Evolutionary conservation across 2,888 invertebrate species (phyloP), one percentile per base, ranked within the genome.

Genomic region (Phlogophora meticulosa): DNA sequence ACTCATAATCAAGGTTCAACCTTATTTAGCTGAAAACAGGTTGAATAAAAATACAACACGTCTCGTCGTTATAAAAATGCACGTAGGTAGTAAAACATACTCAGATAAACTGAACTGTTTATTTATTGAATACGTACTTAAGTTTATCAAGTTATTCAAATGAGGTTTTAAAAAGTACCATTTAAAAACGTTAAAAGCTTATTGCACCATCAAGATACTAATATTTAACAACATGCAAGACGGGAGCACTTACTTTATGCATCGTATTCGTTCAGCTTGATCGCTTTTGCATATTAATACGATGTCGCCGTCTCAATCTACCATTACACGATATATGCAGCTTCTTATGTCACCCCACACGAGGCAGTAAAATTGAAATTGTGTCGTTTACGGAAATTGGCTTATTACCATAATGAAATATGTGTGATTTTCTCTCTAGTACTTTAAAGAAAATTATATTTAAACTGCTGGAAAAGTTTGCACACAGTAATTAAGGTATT

Each of bases 231-330:
- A 76, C 68, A 75, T 73, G 70, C 81, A 78, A 82, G 81, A 52
- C 69, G 67, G 34, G 38, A 74, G 57, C 73, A 79, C 78, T 82
- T 85, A 84, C 80, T 89, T 86, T 81, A 87, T 86, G 86, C 86
- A 86, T 81, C 85, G 80, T 83, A 87, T 91, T 88, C 82, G 84
- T 88, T 87, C 85, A 75, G 84, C 87, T 84, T 86, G 86, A 89
- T 86, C 86, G 88, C 81, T 84, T 90, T 89, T 91, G 91, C 89
- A 92, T 93, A 91, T 90, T 91, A 91, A 92, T 91, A 82, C 67
- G 66, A 59, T 75, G 76, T 59, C 70, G 71, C 65, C 72, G 78
- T 62, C 64, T 60, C 68, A 60, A 65, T 62, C 67, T 45, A 62
- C 73, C 69, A 69, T 78, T 74, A 72, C 68, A 80, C 51, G 60